Conservation (phyloP, 1,140 invertebrate genomes). For the Lasioglossum baleicum region DNA sequence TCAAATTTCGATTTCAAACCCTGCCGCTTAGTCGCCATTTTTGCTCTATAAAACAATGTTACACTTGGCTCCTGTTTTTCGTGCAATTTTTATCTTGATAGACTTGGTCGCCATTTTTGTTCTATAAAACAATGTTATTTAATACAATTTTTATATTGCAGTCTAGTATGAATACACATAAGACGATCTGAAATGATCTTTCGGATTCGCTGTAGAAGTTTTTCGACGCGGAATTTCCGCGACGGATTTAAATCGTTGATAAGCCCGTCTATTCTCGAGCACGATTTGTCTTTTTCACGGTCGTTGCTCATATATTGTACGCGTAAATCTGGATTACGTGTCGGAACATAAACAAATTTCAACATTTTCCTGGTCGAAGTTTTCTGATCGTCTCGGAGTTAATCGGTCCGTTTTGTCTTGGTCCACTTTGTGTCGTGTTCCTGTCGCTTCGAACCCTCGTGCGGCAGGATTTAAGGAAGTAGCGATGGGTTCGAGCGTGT, state of each 20-base stretch:
- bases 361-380: background rate
- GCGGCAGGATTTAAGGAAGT: background rate
- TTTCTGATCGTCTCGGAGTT: background rate
- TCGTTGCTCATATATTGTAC: background rate
- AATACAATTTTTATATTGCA: no score
- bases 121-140: no score
- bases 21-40: no score
- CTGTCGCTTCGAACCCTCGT: background rate
- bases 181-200: background rate
- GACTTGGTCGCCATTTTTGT: no score
- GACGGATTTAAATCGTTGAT: conserved; percentile 7
- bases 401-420: background rate
- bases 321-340: background rate
- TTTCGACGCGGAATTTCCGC: background rate
- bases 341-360: background rate
- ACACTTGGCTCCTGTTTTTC: no score
- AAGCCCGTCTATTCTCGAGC: conserved; percentile 9
- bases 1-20: no score
- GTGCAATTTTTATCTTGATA: no score
- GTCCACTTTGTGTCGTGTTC: conserved; percentile 14
- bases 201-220: no score
- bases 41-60: no score
- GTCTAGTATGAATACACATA: no score
- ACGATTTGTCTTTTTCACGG: conserved; percentile 11
- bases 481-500: background rate